Base-by-base conservation (phyloP, 2,797 vertebrate species). In the Enteromius anoplus region DNA sequence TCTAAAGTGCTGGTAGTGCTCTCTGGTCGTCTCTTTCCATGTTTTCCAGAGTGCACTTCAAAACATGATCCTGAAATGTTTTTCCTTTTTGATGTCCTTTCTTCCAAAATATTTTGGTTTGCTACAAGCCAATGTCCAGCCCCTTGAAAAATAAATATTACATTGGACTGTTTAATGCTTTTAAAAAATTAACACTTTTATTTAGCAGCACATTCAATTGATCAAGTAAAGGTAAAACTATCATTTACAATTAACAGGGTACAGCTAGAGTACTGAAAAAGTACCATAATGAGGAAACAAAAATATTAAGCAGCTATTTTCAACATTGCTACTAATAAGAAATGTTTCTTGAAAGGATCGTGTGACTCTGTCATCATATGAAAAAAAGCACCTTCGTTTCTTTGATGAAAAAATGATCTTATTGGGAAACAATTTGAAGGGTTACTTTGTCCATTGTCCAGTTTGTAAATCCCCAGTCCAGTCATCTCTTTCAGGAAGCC, bases 101-200 rank as follows among this genome's bases (percentile, higher is more conserved):
- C 75, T 42, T 91, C 86, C 83, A 91, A 70, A 80, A 84, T 37
- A 32, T 87, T 81, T 87, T 86, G 92, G 79, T 89, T 89, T n/a
- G 89, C 89, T 21, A 88, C 88, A 11, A 93, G 89, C 93, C 92
- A 94, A 47, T 91, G 92, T 51, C 91, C 89, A 72, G 84, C 88
- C 45, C 89, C 94, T 94, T 42, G 14, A 9, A 65, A 79, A 42
- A 5, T 66, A 34, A 37, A 72, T 4, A 78, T 23, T 12, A 66
- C n/a, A 47, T 9, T 26, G 17, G 11, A 70, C 37, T 21, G 66
- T 42, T 42, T 5, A 80, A 40, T 51, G 26, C 1, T 45, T 45
- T 12, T 12, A 12, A 12, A 12, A 29, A 17, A 29, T 1, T 21
- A 29, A 71, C 21, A 53, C 29, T 34, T 73, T 53, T 34, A 21